Evolutionary conservation across 92 coral and sea anemone genomes (phyloP).

Genomic region (Epizoanthus scotinus): DNA sequence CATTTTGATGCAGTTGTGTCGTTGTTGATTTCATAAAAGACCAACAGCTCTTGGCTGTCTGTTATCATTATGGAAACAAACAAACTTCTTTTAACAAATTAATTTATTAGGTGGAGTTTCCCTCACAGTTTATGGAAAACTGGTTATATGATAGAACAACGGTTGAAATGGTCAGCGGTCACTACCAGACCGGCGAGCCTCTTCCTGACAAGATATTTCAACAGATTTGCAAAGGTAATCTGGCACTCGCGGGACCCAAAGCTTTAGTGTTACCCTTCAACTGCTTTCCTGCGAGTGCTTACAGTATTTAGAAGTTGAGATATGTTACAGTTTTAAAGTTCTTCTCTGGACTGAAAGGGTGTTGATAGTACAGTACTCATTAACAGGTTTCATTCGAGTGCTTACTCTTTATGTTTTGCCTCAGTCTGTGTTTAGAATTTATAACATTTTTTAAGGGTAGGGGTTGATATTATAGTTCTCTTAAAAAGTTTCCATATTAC

Average conservation of each 20-base stretch:
- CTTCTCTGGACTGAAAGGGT: background rate
- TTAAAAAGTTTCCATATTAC: background rate
- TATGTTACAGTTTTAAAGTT: background rate
- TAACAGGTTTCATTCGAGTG: too few relatives aligned
- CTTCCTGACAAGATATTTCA: constrained; percentile 76
- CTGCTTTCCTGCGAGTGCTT: too few relatives aligned
- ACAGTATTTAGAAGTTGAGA: too few relatives aligned
- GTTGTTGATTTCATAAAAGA: too few relatives aligned
- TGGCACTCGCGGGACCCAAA: too few relatives aligned
- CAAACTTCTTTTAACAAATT: background rate
- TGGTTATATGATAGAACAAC: constrained; percentile 85
- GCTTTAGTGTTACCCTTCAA: too few relatives aligned
- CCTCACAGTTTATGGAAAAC: constrained; percentile 93
- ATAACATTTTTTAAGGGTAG: too few relatives aligned
- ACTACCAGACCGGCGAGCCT: constrained; percentile 65
- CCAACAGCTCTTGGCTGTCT: too few relatives aligned
- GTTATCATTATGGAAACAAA: background rate
- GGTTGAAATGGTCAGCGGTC: constrained; percentile 79
- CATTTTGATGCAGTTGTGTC: too few relatives aligned
- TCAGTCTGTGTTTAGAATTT: too few relatives aligned
- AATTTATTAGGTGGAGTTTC: constrained; percentile 74
- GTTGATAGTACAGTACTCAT: background rate
- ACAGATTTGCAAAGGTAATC: constrained; percentile 77
- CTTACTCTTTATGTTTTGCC: too few relatives aligned
- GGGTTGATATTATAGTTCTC: background rate